phyloP scores from a whole-genome alignment of 2,113 vertebrate species.

The Tretioscincus oriximinensis region DNA sequence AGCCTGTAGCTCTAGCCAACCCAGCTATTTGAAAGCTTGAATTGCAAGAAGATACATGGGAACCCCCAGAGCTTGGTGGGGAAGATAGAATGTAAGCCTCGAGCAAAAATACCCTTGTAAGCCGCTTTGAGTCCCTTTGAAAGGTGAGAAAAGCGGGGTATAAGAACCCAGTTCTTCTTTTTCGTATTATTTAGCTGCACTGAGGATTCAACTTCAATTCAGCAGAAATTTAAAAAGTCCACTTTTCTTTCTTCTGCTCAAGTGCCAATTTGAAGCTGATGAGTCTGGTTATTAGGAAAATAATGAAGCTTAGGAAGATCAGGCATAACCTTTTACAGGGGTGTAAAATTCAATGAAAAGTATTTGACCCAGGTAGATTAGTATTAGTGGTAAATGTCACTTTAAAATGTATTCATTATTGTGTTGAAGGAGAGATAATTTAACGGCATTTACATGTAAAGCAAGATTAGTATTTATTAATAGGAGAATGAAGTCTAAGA shows the following conservation, averaged over 20 bases:
- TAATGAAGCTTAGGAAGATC: slow-evolving; percentile 37
- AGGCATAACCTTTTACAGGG: slow-evolving; percentile 45
- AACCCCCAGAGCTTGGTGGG: too few species aligned
- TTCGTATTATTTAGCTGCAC: too few species aligned
- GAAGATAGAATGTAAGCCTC: too few species aligned
- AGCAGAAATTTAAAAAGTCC: neutral
- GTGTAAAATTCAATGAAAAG: slow-evolving; percentile 50
- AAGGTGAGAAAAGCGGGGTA: too few species aligned
- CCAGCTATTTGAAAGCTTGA: too few species aligned
- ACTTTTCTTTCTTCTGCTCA: slow-evolving; percentile 1
- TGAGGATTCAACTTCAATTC: neutral
- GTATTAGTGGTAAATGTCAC: slow-evolving; percentile 56
- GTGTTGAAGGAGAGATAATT: slow-evolving; percentile 12
- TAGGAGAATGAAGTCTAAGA: neutral
- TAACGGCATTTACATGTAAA: slow-evolving; percentile 4
- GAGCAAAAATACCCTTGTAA: too few species aligned
- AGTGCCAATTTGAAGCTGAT: slow-evolving; percentile 31
- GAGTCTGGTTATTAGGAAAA: slow-evolving; percentile 39
- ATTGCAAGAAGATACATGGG: too few species aligned
- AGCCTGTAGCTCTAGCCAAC: too few species aligned
- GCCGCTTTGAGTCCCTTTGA: too few species aligned
- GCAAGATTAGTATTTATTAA: slow-evolving; percentile 29
- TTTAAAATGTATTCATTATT: slow-evolving; percentile 25
- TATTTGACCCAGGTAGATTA: slow-evolving; percentile 43
- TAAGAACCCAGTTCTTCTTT: too few species aligned